Evolutionary conservation across 2,113 vertebrate genomes (phyloP).

Genomic region (Tinamus guttatus): DNA sequence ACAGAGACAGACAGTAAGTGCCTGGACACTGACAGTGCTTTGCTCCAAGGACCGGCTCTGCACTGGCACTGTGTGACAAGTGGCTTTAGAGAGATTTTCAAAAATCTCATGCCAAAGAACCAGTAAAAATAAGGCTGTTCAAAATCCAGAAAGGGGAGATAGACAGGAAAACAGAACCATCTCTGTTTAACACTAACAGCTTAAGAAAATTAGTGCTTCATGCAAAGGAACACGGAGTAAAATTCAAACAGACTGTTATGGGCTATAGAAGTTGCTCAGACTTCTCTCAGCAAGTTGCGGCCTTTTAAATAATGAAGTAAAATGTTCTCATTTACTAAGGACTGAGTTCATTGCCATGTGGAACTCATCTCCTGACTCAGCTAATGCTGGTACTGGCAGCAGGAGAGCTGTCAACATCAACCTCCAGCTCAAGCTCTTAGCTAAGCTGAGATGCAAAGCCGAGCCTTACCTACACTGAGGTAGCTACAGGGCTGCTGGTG

Average conservation of each 20-base stretch:
- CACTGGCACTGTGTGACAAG: neutral
- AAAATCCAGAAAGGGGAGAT: neutral
- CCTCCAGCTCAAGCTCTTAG: neutral
- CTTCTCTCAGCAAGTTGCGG: neutral
- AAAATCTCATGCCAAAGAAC: neutral
- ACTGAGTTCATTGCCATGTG: neutral
- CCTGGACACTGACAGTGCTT: neutral
- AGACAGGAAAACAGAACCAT: fast-evolving
- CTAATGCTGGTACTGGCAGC: neutral
- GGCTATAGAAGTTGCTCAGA: neutral
- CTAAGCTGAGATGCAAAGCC: neutral
- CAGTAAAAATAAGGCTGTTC: neutral
- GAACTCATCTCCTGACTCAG: neutral
- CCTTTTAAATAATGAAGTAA: neutral
- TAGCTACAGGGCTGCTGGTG: neutral
- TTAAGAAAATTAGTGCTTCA: neutral
- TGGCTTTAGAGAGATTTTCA: neutral
- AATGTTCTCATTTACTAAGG: neutral
- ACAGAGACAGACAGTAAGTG: neutral
- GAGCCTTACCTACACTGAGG: neutral
- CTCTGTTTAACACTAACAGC: neutral
- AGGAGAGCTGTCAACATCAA: neutral
- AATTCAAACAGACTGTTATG: neutral
- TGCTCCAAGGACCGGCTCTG: neutral
- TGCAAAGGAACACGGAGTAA: neutral